phyloP scores from a whole-genome alignment of 1,140 invertebrate genomes.

The Leguminivora glycinivorella region DNA sequence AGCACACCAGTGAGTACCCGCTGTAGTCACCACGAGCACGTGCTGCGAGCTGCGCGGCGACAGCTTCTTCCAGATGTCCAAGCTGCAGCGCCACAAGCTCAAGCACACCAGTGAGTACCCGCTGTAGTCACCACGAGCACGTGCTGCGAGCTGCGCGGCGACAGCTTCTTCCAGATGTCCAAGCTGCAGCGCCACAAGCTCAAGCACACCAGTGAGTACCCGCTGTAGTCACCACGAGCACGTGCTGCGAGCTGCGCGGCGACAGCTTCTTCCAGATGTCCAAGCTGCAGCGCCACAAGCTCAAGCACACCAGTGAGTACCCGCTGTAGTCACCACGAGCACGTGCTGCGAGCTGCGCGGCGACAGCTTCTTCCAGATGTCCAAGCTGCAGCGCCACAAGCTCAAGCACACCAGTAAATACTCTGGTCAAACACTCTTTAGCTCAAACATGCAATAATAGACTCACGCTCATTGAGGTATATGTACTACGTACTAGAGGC shows the following conservation, averaged over 20 bases:
- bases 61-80: constrained; percentile 78
- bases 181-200: constrained; percentile 79
- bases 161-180: constrained; percentile 77
- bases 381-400: constrained; percentile 79
- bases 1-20: constrained; percentile 79
- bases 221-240: no score
- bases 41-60: constrained; percentile 76
- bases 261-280: constrained; percentile 77
- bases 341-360: constrained; percentile 77
- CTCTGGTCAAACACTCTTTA: no score
- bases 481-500: no score
- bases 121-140: constrained; percentile 57
- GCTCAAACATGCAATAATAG: no score
- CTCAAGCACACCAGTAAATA: constrained; percentile 78
- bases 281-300: constrained; percentile 78
- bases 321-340: no score
- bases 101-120: constrained; percentile 79
- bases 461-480: no score
- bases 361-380: constrained; percentile 76
- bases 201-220: constrained; percentile 79
- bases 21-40: constrained; percentile 60
- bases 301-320: constrained; percentile 79
- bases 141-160: constrained; percentile 77
- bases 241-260: constrained; percentile 76
- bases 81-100: constrained; percentile 78